Evolutionary conservation across 2,888 invertebrate genomes (phyloP), one percentile per base, ranked within the genome.

Genomic region (Entomobrya proxima): DNA sequence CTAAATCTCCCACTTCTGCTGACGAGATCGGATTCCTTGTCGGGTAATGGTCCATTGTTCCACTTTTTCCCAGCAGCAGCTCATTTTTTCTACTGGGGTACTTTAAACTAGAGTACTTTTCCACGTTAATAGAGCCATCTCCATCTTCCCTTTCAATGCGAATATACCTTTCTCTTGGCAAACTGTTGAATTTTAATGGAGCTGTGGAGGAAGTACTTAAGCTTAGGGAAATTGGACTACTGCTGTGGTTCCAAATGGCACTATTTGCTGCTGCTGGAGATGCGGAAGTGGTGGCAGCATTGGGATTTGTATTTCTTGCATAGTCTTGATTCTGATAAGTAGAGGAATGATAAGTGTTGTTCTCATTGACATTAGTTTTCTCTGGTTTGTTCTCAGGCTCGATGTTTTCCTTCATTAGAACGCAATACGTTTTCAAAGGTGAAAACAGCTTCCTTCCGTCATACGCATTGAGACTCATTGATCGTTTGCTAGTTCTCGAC

Each of bases 381-480:
- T 74, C 74, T 35, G 30, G 37, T 11, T 76, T 55, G n/a, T 47
- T 40, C 67, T 80, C 86, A 15, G 89, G 88, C 79, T 87, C 87
- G 44, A 87, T 86, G 85, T 89, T 89, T 55, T 89, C 89, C 30
- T 89, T 89, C 89, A 89, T 89, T 4, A 90, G 85, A 5, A 90
- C 89, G 18, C 88, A 88, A 52, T 90, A 90, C 2, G 90, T 90
- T 64, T 88, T 75, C 47, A 90, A 40, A 0, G 90, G 90, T 6
- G 90, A 90, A 74, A 89, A 90, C 18, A 90, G 58, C 27, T 86
- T 88, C 37, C 87, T 72, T 13, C 88, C 88, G 64, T 90, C 90
- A 50, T 90, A 90, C 0, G 90, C 86, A 86, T 90, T 90, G 13
- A 90, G 78, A 72, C 89, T 89, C n/a, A 88, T 79, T 3, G 90